These are phyloP conservation scores for Tiliqua scincoides DNA, from an alignment of 2,113 vertebrate genomes.

Conservation along the genomic window DNA sequence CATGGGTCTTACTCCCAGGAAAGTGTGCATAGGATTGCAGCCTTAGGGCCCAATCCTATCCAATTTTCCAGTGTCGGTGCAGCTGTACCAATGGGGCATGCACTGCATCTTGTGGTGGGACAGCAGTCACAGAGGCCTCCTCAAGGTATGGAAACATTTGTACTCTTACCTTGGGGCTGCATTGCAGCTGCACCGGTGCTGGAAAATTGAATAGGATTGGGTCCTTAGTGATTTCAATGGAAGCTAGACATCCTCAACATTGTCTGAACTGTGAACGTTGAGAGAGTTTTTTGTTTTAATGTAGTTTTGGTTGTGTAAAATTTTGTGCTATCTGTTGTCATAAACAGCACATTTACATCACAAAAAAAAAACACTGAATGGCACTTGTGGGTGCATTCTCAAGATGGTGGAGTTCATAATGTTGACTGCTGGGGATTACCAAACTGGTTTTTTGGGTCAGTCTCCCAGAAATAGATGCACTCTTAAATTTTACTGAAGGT, in stretches of 20 bases:
- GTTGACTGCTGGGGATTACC: neutral
- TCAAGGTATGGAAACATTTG: too few relatives aligned
- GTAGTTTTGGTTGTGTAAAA: neutral
- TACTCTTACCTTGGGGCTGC: too few relatives aligned
- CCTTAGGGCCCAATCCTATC: too few relatives aligned
- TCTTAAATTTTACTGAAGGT: neutral
- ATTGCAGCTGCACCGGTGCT: too few relatives aligned
- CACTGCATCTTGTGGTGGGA: too few relatives aligned
- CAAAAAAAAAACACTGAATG: neutral
- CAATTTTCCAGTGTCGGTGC: too few relatives aligned
- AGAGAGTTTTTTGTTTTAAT: neutral
- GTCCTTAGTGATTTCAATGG: neutral
- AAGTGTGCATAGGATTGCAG: too few relatives aligned
- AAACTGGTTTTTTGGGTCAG: neutral
- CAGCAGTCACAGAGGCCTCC: too few relatives aligned
- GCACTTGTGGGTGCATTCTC: too few relatives aligned
- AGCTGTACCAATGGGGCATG: too few relatives aligned
- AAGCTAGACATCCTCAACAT: neutral
- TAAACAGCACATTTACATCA: neutral
- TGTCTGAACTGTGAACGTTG: neutral
- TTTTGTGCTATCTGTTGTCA: neutral
- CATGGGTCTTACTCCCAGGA: too few relatives aligned
- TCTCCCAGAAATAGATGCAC: neutral
- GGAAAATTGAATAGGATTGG: too few relatives aligned
- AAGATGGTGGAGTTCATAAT: neutral